Base-by-base conservation (phyloP, 2,113 vertebrate genomes). In the Aldabrachelys gigantea region DNA sequence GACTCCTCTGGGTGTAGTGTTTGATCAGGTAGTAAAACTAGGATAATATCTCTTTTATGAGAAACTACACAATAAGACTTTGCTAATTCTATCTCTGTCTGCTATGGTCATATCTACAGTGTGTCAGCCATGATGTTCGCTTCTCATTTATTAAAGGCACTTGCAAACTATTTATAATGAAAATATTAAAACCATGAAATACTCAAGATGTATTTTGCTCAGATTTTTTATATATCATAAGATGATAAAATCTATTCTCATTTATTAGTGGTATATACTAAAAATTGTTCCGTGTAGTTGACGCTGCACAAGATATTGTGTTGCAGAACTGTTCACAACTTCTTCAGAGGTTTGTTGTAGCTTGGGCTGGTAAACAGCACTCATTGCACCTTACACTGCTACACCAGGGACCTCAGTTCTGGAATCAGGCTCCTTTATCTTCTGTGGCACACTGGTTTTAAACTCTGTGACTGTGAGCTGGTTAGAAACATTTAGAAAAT, bases 1-100 rank as follows among this genome's bases (percentile, higher is more conserved):
- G 52, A 94, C 93, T 96, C 87, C 89, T 96, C 89, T 94, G 92
- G 90, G 92, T 96, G 82, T 96, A 88, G 93, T 94, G 90, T 96
- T 84, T 98, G 93, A 95, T 92, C 93, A 97, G 65, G 82, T 92
- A 86, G 86, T 96, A 90, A 97, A 97, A 90, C 94, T 97, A 91
- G 82, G 87, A 92, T 96, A 86, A 92, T 97, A 94, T 91, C 47
- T 94, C 76, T 95, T 98, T 91, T 95, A 92, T 97, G 91, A 94
- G 81, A 83, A 96, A 95, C 93, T 96, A 93, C 93, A 89, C 88
- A 92, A 93, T 88, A 92, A 97, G 65, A 82, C 92, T 90, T 98
- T 98, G 93, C 95, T 97, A 92, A 94, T 95, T 95, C 82, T 93
- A 90, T 59, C 93, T 95, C 92, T 97, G 92, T 89, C 90, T 94